A percentile compares a stretch with the other conserved stretches of the same genome.
These are phyloP conservation scores for Clanis bilineata DNA, from an alignment of 2,888 invertebrate genomes.

Conservation along the genomic window DNA sequence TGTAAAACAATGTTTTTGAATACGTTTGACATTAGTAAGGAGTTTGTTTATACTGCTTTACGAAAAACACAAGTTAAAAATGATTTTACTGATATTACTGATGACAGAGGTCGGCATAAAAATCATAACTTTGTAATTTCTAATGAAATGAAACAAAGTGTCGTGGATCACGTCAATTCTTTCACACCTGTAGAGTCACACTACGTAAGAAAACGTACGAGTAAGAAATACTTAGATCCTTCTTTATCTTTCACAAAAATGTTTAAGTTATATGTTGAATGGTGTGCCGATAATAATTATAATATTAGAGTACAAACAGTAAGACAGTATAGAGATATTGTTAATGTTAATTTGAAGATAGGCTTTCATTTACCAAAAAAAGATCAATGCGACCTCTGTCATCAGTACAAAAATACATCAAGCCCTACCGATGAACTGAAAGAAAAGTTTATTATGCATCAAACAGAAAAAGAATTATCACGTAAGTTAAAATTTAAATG, in stretches of 20 bases:
- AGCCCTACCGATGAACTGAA: not conserved
- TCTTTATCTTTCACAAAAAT: slow-evolving; percentile 20
- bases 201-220: slow-evolving; percentile 22
- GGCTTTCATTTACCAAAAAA: not conserved
- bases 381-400: not conserved
- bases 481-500: too few species aligned
- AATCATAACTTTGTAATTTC: too few species aligned
- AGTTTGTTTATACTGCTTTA: too few species aligned
- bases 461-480: not conserved
- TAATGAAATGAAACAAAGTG: slow-evolving; percentile 18
- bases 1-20: too few species aligned
- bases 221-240: slow-evolving; percentile 24
- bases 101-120: too few species aligned
- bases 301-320: not conserved
- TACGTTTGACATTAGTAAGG: too few species aligned
- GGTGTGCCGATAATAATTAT: not conserved
- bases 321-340: not conserved
- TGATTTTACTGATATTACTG: too few species aligned
- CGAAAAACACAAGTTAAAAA: too few species aligned
- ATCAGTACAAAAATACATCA: not conserved
- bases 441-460: not conserved
- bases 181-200: slow-evolving; percentile 24
- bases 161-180: slow-evolving; percentile 20
- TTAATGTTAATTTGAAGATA: not conserved
- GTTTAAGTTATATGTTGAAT: slow-evolving; percentile 21